A percentile compares a stretch with the other conserved stretches of the same genome.
phyloP scores from a whole-genome alignment of 2,797 vertebrate genomes.

The Scarus forsteni region DNA sequence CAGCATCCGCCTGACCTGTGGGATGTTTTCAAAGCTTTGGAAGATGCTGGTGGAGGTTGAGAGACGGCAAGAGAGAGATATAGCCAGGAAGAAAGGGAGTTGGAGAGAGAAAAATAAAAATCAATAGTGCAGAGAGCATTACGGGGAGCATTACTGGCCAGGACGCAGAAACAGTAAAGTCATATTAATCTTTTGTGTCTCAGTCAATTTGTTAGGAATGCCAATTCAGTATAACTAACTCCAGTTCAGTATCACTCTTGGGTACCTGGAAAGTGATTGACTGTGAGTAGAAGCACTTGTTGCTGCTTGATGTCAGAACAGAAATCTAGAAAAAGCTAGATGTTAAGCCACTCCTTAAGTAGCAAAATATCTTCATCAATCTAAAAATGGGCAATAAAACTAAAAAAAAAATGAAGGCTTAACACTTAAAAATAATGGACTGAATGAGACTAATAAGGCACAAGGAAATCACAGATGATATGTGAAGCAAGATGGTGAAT shows the following conservation, averaged over 20 bases:
- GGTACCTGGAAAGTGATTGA: conserved; percentile 11
- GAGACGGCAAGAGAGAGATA: conserved; percentile 45
- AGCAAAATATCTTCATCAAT: background rate
- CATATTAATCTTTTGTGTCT: conserved; percentile 73
- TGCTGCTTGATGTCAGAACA: background rate
- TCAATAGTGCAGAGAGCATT: conserved; percentile 75
- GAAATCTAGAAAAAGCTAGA: background rate
- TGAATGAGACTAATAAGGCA: conserved; percentile 9
- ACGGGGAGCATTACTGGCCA: conserved; percentile 73
- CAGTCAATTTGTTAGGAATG: conserved; percentile 65
- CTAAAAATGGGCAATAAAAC: background rate
- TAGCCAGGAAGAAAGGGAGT: conserved; percentile 60
- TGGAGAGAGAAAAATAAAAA: conserved; percentile 79
- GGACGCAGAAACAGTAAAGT: conserved; percentile 79
- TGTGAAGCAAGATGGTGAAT: conserved; percentile 45
- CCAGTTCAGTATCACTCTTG: conserved; percentile 38
- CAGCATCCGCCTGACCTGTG: conserved; percentile 84
- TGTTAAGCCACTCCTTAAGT: background rate
- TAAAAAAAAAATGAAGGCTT: conserved; percentile 4
- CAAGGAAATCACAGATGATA: conserved; percentile 41
- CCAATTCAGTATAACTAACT: conserved; percentile 50
- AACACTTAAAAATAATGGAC: background rate
- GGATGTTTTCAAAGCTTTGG: conserved; percentile 73
- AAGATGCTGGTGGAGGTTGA: conserved; percentile 72
- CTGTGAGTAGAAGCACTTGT: conserved; percentile 11